Conservation (phyloP, 2,113 vertebrate species). For the Murina feae region DNA sequence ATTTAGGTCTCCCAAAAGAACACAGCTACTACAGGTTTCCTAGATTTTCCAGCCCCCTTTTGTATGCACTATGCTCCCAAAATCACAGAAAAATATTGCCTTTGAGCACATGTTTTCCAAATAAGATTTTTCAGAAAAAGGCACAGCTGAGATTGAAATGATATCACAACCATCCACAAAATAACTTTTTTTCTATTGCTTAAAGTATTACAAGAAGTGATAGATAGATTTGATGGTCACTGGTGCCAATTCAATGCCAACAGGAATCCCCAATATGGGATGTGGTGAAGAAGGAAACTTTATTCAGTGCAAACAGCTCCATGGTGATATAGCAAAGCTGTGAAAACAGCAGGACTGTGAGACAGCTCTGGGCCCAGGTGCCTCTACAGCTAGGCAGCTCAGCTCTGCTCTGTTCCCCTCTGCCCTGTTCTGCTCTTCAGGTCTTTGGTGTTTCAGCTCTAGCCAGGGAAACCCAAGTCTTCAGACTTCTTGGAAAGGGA, state of each 20-base stretch:
- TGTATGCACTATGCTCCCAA: neutral
- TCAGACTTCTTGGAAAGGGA: neutral
- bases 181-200: neutral
- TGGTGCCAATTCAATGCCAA: neutral
- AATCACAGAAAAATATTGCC: neutral
- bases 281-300: neutral
- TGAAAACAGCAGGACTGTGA: neutral
- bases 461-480: neutral
- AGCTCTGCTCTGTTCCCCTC: neutral
- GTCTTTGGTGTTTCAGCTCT: neutral
- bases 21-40: neutral
- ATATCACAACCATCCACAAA: constrained; percentile 38
- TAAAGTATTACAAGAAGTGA: too few relatives aligned
- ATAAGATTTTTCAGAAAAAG: neutral
- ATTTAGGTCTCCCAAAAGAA: neutral
- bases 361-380: neutral
- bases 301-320: neutral
- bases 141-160: constrained; percentile 20
- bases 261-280: neutral
- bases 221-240: too few relatives aligned
- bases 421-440: neutral
- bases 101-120: neutral
- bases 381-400: neutral
- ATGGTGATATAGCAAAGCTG: neutral
- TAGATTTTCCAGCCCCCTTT: neutral